Evolutionary conservation across 2,797 vertebrate genomes (phyloP).

Genomic region (Otolemur crassicaudatus): DNA sequence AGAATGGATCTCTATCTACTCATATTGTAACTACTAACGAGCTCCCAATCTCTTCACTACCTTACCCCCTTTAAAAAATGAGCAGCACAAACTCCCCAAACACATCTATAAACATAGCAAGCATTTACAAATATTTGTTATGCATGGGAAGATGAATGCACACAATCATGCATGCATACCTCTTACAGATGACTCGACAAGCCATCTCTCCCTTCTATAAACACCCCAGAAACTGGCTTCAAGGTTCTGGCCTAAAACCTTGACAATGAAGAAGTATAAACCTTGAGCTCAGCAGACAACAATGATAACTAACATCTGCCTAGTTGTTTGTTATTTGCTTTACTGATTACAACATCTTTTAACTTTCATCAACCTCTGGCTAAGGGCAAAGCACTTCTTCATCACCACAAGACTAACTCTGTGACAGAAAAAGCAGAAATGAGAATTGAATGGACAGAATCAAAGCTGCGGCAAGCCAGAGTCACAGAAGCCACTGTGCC

Average conservation of each 20-base stretch:
- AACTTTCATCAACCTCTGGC: constrained; percentile 25
- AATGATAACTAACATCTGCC: background rate
- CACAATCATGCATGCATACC: background rate
- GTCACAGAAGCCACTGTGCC: background rate
- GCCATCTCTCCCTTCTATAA: background rate
- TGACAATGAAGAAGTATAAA: constrained; percentile 61
- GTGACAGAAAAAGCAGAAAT: constrained; percentile 32
- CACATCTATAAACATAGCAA: background rate
- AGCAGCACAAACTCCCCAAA: background rate
- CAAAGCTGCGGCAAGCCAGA: background rate
- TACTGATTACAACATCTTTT: constrained; percentile 47
- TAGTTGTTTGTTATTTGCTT: background rate
- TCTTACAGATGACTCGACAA: background rate
- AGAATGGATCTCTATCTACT: background rate
- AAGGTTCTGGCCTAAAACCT: constrained; percentile 46
- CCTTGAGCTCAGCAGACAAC: constrained; percentile 58
- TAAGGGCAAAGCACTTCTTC: constrained; percentile 21
- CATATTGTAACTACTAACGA: background rate
- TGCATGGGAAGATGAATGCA: background rate
- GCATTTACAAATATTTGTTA: constrained; percentile 5
- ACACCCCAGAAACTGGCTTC: background rate
- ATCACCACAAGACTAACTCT: constrained; percentile 17
- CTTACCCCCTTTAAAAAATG: background rate
- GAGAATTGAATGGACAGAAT: background rate
- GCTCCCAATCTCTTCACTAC: background rate